Evolutionary conservation across 2,797 vertebrate species (phyloP), one percentile per base, ranked within the genome.

Genomic region (Meriones psammophilus): DNA sequence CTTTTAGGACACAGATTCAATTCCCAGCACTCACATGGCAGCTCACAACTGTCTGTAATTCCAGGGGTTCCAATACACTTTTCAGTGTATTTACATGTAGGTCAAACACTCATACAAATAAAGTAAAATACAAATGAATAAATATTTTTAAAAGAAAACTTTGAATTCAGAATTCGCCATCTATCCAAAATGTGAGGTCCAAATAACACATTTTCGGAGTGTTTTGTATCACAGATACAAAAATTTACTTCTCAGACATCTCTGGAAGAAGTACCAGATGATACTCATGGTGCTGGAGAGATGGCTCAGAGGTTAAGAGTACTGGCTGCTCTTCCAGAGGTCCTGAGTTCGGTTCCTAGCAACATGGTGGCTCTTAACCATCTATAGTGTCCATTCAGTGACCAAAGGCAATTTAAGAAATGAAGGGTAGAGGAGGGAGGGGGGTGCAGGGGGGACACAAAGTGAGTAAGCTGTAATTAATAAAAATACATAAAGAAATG

Each of bases 161-260:
- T 85, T 30, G 12, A 85, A 94, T 56, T 20, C 60, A 86, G 71
- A 96, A 94, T 80, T 96, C 42, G 84, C 28, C 78, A 76, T 66
- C 50, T 93, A n/a, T 58, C 91, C 56, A 94, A 64, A 62, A 77
- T 88, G n/a, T 90, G 42, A 95, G 0, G 14, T 39, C n/a, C 42
- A 81, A 84, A 89, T 85, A 93, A 80, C 54, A 80, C 54, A 90
- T 92, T 81, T 95, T 84, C 39, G 33, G 56, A 80, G 30, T 92
- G 50, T 50, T 50, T 50, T 50, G 8, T 50, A 86, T 78, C 50
- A 79, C 7, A 80, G 26, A 54, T 64, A 12, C 9, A 73, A 81
- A 95, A 89, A 83, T 42, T 81, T 94, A 69, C 10, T 33, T 58
- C 39, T 64, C 42, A 73, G 84, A 33, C 33, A 56, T 81, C 28